Evolutionary conservation across 2,797 vertebrate genomes (phyloP).

Genomic region (Tragelaphus oryx): DNA sequence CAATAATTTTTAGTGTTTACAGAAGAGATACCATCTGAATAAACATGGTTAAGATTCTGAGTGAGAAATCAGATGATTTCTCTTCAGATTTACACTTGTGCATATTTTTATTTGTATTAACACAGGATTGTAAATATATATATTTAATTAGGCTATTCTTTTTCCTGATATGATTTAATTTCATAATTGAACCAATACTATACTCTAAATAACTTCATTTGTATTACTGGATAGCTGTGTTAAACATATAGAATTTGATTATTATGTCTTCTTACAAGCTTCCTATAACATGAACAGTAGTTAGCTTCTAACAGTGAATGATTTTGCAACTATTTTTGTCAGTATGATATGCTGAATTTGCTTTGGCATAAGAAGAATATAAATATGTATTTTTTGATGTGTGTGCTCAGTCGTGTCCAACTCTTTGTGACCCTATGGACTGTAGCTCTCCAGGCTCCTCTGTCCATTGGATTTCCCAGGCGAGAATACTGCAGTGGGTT

Average conservation of each 20-base stretch:
- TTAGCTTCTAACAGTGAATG: not conserved
- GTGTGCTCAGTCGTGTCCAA: not conserved
- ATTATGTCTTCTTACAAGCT: not conserved
- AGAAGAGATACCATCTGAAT: not conserved
- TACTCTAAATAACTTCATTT: not conserved
- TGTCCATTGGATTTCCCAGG: not conserved
- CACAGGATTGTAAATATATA: not conserved
- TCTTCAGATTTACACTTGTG: not conserved
- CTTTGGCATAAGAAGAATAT: not conserved
- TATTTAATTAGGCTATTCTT: not conserved
- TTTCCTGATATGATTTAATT: not conserved
- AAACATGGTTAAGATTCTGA: not conserved
- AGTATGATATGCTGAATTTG: not conserved
- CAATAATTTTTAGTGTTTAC: not conserved
- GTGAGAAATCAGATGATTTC: not conserved
- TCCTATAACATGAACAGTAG: not conserved
- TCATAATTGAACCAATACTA: not conserved
- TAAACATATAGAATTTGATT: constrained; percentile 1
- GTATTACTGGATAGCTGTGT: not conserved
- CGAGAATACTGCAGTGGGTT: not conserved
- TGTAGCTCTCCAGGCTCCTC: not conserved
- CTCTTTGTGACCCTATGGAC: not conserved
- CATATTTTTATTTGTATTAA: not conserved
- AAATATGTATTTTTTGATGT: not conserved
- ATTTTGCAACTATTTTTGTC: not conserved